Conservation (phyloP, 2,888 invertebrate genomes). For the Drosophila parthenogenetica region DNA sequence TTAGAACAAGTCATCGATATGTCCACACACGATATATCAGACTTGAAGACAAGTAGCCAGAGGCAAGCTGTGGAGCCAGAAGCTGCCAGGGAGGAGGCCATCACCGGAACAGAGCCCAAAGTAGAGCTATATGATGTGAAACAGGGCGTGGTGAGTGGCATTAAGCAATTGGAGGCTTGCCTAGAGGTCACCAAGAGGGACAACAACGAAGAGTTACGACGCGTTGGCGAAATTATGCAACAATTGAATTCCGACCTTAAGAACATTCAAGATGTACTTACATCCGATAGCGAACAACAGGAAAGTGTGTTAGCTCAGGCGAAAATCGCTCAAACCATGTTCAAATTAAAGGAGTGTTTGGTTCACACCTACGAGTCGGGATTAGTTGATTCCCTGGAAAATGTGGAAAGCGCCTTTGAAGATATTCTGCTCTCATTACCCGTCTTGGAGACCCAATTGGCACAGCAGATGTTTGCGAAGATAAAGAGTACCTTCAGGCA, state of each 20-base stretch:
- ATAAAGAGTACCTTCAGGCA: slow-evolving; percentile 73
- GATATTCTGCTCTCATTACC: slow-evolving; percentile 82
- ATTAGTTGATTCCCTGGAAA: slow-evolving; percentile 79
- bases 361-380: slow-evolving; percentile 83
- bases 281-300: slow-evolving; percentile 59
- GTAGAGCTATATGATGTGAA: slow-evolving; percentile 59
- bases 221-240: slow-evolving; percentile 74
- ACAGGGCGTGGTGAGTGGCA: slow-evolving; percentile 76
- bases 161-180: slow-evolving; percentile 81
- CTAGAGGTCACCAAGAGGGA: slow-evolving; percentile 67
- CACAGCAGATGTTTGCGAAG: slow-evolving; percentile 85
- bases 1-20: slow-evolving; percentile 86
- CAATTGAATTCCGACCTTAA: slow-evolving; percentile 76
- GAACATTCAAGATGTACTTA: slow-evolving; percentile 64
- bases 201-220: slow-evolving; percentile 66
- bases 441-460: slow-evolving; percentile 85
- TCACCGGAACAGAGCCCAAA: slow-evolving; percentile 35
- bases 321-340: slow-evolving; percentile 81
- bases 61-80: slow-evolving; percentile 60
- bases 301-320: slow-evolving; percentile 71
- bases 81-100: slow-evolving; percentile 35
- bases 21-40: slow-evolving; percentile 87
- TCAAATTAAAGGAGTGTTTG: slow-evolving; percentile 83
- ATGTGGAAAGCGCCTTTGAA: slow-evolving; percentile 83
- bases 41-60: slow-evolving; percentile 85